Conservation (phyloP, 2,888 invertebrate species). For the Lomographa bimaculata region DNA sequence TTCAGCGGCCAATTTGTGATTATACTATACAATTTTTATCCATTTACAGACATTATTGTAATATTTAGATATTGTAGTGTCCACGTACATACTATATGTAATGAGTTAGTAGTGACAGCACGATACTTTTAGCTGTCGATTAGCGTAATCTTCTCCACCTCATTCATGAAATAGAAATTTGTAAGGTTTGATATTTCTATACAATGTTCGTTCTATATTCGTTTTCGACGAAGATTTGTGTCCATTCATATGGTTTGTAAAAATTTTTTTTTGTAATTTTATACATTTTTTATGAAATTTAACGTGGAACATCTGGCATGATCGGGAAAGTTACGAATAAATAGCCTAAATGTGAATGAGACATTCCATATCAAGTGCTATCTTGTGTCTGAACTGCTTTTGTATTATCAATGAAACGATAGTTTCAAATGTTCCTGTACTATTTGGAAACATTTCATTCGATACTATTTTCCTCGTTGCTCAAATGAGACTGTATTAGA, state of each 20-base stretch:
- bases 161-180: constrained; percentile 58
- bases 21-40: constrained; percentile 78
- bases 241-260: constrained; percentile 70
- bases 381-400: constrained; percentile 29
- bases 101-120: constrained; percentile 59
- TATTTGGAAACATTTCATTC: neutral
- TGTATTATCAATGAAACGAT: constrained; percentile 1
- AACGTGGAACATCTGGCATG: constrained; percentile 70
- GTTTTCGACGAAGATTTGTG: constrained; percentile 60
- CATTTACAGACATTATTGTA: constrained; percentile 75
- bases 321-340: constrained; percentile 58
- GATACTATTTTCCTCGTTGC: constrained; percentile 7
- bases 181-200: constrained; percentile 77
- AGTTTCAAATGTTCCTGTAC: constrained; percentile 4
- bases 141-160: constrained; percentile 65
- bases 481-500: constrained; percentile 14
- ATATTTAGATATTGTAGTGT: constrained; percentile 70
- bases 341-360: constrained; percentile 75
- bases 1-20: constrained; percentile 77
- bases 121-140: constrained; percentile 48
- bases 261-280: constrained; percentile 82
- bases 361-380: constrained; percentile 80
- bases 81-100: constrained; percentile 48
- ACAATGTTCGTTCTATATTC: constrained; percentile 64
- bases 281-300: constrained; percentile 79